Base-by-base conservation (phyloP, 2,888 invertebrate species). In the Watsonalla cultraria region DNA sequence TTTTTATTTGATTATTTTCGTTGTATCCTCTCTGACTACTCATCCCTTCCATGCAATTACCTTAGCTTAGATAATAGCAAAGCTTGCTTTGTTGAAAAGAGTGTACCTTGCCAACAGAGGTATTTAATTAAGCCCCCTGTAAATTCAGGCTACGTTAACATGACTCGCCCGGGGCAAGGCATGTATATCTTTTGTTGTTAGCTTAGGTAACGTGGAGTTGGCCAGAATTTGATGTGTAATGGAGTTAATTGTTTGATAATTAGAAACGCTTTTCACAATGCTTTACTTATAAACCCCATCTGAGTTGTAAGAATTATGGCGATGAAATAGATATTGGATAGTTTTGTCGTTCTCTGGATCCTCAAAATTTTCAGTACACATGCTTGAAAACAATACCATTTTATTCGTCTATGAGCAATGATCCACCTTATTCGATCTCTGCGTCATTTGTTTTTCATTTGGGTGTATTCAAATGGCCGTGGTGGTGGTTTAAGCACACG, bases 121-220 rank as follows among this genome's bases (percentile, higher is more conserved):
- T 69, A 72, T 74, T 72, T 74, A 69, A 74, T 74, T 72, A 73
- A 68, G 61, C 61, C 64, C 57, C 63, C 66, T 70, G 53, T 70
- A 68, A 66, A 72, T 66, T 64, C 57, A 57, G 56, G 56, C 52
- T 56, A 62, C 57, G 62, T 72, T 66, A 68, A 63, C 62, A 64
- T 52, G 54, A 56, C 55, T 61, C 58, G 60, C 59, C 60, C 53
- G 54, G 58, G 58, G 58, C 54, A 55, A 50, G 61, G 53, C 55
- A 61, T 48, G 57, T 34, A 45, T 53, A 49, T 61, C 65, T 66
- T 68, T 63, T 68, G 68, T 66, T 67, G 68, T 68, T 68, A 66
- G 63, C 63, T 66, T 68, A 64, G 66, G 62, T 54, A 61, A 53
- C 49, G 49, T 39, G 49, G 37, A 47, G 33, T 49, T 49, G 49